These are phyloP conservation scores for Ips nitidus DNA, from an alignment of 1,140 invertebrate species.

Conservation along the genomic window DNA sequence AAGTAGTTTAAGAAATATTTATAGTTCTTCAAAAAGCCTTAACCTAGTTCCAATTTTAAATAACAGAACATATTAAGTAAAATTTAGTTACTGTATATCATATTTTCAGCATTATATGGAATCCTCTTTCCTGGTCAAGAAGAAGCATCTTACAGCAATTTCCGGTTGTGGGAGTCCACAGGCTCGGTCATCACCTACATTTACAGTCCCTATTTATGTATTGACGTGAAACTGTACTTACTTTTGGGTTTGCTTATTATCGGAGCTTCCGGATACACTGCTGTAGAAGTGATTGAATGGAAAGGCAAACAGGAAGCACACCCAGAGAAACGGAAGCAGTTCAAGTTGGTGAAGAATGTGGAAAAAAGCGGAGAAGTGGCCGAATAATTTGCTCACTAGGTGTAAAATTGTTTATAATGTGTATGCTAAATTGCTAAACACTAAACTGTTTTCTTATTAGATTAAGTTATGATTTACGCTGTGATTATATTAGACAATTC, in stretches of 20 bases:
- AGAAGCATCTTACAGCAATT: conserved; percentile 92
- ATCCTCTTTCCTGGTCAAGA: conserved; percentile 83
- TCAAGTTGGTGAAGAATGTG: conserved; percentile 34
- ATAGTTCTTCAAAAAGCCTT: too few species aligned
- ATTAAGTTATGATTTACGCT: too few species aligned
- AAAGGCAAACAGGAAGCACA: conserved; percentile 14
- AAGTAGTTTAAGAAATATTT: too few species aligned
- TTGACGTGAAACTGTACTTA: conserved; percentile 73
- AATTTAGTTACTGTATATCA: not conserved
- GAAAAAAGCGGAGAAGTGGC: conserved; percentile 35
- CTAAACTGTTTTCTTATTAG: too few species aligned
- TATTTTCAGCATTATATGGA: conserved; percentile 77
- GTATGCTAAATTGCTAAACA: too few species aligned
- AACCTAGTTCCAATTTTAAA: too few species aligned
- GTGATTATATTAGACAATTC: too few species aligned
- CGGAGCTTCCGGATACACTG: conserved; percentile 71
- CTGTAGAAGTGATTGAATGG: conserved; percentile 40
- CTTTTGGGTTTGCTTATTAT: conserved; percentile 71
- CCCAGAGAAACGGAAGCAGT: conserved; percentile 17
- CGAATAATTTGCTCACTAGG: conserved; percentile 12
- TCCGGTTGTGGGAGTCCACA: conserved; percentile 87
- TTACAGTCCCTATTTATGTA: conserved; percentile 76
- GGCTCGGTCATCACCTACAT: conserved; percentile 86
- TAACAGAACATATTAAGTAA: not conserved
- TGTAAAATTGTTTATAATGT: not conserved